Evolutionary conservation across 2,113 vertebrate genomes (phyloP).

Genomic region (Polypterus bichir): DNA sequence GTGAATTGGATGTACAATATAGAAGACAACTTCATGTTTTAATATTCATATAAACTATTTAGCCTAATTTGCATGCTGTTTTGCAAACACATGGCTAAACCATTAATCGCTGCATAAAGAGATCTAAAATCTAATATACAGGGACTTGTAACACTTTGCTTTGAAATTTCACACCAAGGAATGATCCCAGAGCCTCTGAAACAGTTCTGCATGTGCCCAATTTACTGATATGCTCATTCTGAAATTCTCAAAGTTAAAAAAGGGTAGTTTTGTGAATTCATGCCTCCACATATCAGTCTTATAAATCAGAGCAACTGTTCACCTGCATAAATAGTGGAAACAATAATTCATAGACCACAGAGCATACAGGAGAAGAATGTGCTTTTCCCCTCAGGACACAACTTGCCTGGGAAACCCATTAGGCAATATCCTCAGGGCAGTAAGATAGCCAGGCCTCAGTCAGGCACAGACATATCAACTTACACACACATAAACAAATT

Average conservation of each 20-base stretch:
- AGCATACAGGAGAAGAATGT: background rate
- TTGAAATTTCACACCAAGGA: too few relatives aligned
- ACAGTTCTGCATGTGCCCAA: too few relatives aligned
- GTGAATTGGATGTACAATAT: too few relatives aligned
- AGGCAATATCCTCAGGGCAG: slow-evolving; percentile 7
- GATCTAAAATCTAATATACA: too few relatives aligned
- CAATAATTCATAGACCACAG: slow-evolving; percentile 13
- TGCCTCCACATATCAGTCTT: background rate
- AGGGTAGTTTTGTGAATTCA: background rate
- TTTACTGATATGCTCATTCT: background rate
- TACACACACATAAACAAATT: slow-evolving; percentile 5
- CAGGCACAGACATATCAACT: slow-evolving; percentile 3
- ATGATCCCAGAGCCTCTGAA: too few relatives aligned
- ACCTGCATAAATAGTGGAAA: slow-evolving; percentile 11
- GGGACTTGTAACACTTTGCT: too few relatives aligned
- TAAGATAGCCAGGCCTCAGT: background rate
- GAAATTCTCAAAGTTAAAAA: background rate
- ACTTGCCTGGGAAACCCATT: slow-evolving; percentile 22
- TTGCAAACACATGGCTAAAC: too few relatives aligned
- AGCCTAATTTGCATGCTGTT: too few relatives aligned
- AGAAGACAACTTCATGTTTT: too few relatives aligned
- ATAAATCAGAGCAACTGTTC: background rate
- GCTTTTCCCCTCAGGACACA: background rate
- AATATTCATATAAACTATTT: too few relatives aligned
- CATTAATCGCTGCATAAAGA: too few relatives aligned